Conservation (phyloP, 2,113 vertebrate genomes). For the Myiozetetes cayanensis region DNA sequence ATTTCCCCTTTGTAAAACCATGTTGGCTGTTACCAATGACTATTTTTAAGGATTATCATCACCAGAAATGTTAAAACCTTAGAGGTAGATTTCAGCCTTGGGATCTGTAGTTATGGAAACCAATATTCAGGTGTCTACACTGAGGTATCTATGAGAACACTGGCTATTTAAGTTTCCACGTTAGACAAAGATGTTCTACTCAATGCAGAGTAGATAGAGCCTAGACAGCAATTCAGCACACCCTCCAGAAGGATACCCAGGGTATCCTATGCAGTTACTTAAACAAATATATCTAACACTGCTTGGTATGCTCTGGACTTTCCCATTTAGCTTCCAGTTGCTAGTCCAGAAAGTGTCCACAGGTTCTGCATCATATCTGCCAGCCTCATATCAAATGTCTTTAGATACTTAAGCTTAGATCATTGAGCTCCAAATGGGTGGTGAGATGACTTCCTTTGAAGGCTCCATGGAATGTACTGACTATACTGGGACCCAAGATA, state of each 20-base stretch:
- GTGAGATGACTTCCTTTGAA: background rate
- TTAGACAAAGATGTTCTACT: background rate
- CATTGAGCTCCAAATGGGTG: accelerated
- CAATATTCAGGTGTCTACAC: background rate
- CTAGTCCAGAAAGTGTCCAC: background rate
- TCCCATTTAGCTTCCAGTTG: background rate
- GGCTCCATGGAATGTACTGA: background rate
- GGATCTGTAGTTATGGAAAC: background rate
- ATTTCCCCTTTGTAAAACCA: background rate
- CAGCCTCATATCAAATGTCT: background rate
- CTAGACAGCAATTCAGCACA: background rate
- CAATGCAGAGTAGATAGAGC: background rate
- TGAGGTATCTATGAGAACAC: background rate
- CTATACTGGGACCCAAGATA: background rate
- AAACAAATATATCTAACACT: background rate
- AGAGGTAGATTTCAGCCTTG: background rate
- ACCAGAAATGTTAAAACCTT: background rate
- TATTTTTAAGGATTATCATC: background rate
- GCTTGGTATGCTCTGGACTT: background rate
- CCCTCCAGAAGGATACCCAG: background rate
- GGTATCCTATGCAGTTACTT: background rate
- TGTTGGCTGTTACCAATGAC: background rate
- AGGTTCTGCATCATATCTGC: background rate
- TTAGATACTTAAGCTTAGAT: background rate
- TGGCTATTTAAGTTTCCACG: background rate